A percentile compares a stretch with the other conserved stretches of the same genome.
Conservation (phyloP, 2,888 invertebrate genomes). For the Chouioia cunea region DNA sequence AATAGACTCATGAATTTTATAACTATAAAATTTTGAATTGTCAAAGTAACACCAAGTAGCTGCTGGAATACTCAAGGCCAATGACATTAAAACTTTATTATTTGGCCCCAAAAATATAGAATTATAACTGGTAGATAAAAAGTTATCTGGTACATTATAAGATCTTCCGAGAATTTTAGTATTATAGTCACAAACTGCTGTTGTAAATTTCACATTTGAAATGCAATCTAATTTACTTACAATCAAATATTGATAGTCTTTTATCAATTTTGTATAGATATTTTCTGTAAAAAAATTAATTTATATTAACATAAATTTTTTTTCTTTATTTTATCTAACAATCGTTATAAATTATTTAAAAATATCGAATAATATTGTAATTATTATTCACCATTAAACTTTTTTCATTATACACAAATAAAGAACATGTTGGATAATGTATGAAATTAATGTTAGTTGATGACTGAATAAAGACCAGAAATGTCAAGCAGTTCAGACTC, state of each 20-base stretch:
- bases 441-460: no score
- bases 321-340: no score
- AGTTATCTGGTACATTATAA: slow-evolving; percentile 56
- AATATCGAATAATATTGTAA: no score
- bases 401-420: no score
- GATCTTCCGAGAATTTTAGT: slow-evolving; percentile 57
- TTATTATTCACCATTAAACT: no score
- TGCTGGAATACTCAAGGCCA: slow-evolving; percentile 71
- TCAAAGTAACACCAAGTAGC: slow-evolving; percentile 72
- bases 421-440: no score
- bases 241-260: slow-evolving; percentile 52
- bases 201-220: slow-evolving; percentile 54
- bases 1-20: slow-evolving; percentile 59
- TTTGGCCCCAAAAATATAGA: slow-evolving; percentile 78
- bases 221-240: slow-evolving; percentile 56
- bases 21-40: slow-evolving; percentile 62
- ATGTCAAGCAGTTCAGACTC: no score
- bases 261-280: slow-evolving; percentile 51
- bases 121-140: slow-evolving; percentile 69
- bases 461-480: no score
- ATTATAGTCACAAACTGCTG: slow-evolving; percentile 45
- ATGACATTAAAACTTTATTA: slow-evolving; percentile 76
- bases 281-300: slow-evolving; percentile 51
- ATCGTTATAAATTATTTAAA: no score
- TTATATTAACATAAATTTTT: no score